Conservation (phyloP, 2,888 invertebrate genomes). For the Galerucella calmariensis region DNA sequence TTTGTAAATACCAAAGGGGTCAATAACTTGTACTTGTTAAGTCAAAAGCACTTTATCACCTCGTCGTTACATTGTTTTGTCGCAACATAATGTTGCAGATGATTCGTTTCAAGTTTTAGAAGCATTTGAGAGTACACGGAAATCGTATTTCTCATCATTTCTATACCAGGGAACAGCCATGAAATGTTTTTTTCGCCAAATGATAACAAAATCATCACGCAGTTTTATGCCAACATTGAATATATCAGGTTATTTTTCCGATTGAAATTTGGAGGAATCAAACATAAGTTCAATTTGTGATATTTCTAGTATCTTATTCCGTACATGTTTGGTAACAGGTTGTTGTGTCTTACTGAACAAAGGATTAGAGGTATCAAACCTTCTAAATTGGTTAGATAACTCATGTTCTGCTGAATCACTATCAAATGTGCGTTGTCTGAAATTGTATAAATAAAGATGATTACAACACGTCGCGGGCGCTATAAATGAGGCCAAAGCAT, state of each 20-base stretch:
- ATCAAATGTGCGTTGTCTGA: not conserved
- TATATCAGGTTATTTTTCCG: not conserved
- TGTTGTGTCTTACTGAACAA: not conserved
- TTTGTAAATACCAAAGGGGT: too few relatives aligned
- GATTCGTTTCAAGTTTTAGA: too few relatives aligned
- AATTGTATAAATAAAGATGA: conserved; percentile 7
- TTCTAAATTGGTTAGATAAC: not conserved
- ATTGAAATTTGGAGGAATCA: not conserved
- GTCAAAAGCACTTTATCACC: too few relatives aligned
- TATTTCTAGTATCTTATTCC: not conserved
- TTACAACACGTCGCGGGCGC: conserved; percentile 3
- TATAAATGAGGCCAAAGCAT: conserved; percentile 18
- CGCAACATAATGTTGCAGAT: too few relatives aligned
- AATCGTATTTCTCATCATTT: too few relatives aligned
- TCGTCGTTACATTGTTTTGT: too few relatives aligned
- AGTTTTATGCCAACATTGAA: too few relatives aligned
- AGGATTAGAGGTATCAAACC: not conserved
- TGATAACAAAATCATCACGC: too few relatives aligned
- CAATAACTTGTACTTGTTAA: too few relatives aligned
- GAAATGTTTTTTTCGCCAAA: too few relatives aligned
- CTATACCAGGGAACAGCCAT: too few relatives aligned
- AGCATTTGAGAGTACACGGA: too few relatives aligned
- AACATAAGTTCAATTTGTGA: not conserved
- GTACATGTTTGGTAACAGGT: not conserved
- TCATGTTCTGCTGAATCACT: conserved; percentile 6